Evolutionary conservation across 2,797 vertebrate genomes (phyloP).

Genomic region (Allochrocebus solatus): DNA sequence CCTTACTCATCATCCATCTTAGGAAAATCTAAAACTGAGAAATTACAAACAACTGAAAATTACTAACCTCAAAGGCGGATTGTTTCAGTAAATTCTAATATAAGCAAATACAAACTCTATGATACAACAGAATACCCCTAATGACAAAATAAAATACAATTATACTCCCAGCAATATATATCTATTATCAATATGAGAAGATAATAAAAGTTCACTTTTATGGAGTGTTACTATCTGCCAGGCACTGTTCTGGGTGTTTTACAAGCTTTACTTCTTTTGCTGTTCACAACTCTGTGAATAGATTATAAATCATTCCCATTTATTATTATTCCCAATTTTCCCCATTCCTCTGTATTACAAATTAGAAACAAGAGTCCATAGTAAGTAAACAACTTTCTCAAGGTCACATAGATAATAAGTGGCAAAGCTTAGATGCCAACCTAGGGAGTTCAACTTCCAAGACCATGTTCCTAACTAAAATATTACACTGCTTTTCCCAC

Average conservation of each 20-base stretch:
- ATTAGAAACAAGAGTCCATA: not conserved
- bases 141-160: not conserved
- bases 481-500: not conserved
- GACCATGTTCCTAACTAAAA: not conserved
- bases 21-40: not conserved
- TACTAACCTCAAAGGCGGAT: not conserved
- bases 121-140: not conserved
- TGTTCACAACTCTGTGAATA: not conserved
- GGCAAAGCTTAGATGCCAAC: not conserved
- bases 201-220: not conserved
- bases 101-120: not conserved
- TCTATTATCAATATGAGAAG: not conserved
- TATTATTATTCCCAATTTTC: not conserved
- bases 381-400: not conserved
- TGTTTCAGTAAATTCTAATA: not conserved
- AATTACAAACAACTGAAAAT: not conserved
- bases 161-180: not conserved
- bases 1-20: not conserved
- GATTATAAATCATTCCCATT: not conserved
- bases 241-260: not conserved
- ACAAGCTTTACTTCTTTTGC: not conserved
- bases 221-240: not conserved
- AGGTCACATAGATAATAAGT: not conserved
- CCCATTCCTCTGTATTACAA: not conserved
- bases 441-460: not conserved